A percentile compares a stretch with the other conserved stretches of the same genome.
Evolutionary conservation across 2,797 vertebrate species (phyloP).

Genomic region (Gila robusta): DNA sequence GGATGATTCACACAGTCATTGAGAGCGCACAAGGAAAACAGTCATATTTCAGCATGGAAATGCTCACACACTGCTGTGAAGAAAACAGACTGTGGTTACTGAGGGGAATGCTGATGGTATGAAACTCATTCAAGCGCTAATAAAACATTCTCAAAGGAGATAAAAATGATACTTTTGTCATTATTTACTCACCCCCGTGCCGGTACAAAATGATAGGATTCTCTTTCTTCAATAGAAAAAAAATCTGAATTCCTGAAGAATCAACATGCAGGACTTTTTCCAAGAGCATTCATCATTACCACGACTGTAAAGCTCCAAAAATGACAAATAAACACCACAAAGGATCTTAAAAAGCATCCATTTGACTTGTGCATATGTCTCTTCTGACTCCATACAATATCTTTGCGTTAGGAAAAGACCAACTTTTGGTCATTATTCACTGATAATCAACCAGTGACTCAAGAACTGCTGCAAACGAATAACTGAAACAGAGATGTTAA

Average conservation of each 20-base stretch:
- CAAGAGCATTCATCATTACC: background rate
- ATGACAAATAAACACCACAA: background rate
- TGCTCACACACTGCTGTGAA: background rate
- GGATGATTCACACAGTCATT: constrained; percentile 74
- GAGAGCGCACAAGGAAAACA: constrained; percentile 38
- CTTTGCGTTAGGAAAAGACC: background rate
- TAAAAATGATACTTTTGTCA: constrained; percentile 1
- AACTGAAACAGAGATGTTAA: background rate
- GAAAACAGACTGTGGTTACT: constrained; percentile 31
- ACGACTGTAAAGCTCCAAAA: background rate
- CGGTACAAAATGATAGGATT: background rate
- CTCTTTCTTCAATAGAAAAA: background rate
- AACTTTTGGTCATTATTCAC: background rate
- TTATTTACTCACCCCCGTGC: constrained; percentile 6
- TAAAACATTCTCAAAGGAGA: constrained; percentile 25
- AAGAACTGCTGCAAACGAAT: background rate
- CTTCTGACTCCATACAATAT: background rate
- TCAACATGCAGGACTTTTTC: background rate
- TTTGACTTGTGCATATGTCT: background rate
- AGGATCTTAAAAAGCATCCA: background rate
- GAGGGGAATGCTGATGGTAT: constrained; percentile 8
- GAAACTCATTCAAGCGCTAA: constrained; percentile 8
- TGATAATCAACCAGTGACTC: background rate
- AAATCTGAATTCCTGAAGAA: background rate
- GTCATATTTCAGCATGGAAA: constrained; percentile 29